Evolutionary conservation across 2,113 vertebrate genomes (phyloP).

Genomic region (Leucopternis melanops): DNA sequence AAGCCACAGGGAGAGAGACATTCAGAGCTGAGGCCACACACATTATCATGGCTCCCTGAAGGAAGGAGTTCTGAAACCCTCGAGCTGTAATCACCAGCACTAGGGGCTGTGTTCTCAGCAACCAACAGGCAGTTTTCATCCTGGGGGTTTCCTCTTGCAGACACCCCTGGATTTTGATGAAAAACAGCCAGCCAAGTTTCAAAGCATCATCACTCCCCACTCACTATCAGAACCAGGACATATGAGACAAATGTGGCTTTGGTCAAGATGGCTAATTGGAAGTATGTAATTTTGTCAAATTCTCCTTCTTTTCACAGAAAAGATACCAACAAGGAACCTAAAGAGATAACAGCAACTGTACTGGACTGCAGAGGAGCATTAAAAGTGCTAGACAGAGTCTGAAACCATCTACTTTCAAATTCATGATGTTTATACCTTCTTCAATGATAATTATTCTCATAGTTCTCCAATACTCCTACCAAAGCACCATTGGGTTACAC

Average conservation of each 20-base stretch:
- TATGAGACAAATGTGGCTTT: not conserved
- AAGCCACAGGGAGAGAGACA: not conserved
- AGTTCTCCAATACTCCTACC: not conserved
- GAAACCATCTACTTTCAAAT: not conserved
- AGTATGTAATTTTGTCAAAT: not conserved
- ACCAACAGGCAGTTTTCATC: not conserved
- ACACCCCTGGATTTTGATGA: not conserved
- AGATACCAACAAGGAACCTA: not conserved
- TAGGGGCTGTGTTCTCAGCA: not conserved
- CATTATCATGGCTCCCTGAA: not conserved
- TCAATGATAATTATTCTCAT: not conserved
- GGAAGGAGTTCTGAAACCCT: not conserved
- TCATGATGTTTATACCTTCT: not conserved
- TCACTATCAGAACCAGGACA: not conserved
- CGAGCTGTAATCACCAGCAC: accelerated
- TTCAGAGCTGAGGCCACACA: not conserved
- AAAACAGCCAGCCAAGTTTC: not conserved
- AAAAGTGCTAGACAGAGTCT: not conserved
- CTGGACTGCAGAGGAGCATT: not conserved
- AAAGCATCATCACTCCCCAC: not conserved
- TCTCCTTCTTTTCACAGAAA: not conserved
- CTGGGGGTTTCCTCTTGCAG: not conserved
- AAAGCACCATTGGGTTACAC: not conserved
- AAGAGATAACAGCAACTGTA: not conserved
- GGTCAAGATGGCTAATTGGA: not conserved